Percentiles rank a stretch among this genome's conserved stretches.
These are phyloP conservation scores for Tetraodon nigroviridis DNA, from an alignment of 2,113 vertebrate genomes.

Conservation along the genomic window DNA sequence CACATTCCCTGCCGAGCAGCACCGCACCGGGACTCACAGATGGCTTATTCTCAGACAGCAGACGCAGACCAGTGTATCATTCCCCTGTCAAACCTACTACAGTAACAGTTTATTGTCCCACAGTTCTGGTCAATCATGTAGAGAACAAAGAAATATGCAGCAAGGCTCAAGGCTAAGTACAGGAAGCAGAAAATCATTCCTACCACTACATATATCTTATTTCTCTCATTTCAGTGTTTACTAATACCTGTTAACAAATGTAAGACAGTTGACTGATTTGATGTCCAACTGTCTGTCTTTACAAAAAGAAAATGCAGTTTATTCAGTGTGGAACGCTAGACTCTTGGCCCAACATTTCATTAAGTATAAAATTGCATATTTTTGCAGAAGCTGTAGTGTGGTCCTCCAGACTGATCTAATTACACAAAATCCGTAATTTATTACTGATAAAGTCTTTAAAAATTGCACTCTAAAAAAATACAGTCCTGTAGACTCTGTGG, in stretches of 20 bases:
- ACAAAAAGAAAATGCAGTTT: not conserved
- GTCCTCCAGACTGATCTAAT: not conserved
- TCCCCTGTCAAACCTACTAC: constrained; percentile 60
- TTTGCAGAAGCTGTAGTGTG: not conserved
- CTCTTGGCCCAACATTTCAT: too few relatives aligned
- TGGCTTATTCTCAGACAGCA: constrained; percentile 56
- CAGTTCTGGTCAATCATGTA: constrained; percentile 50
- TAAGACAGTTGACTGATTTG: constrained; percentile 9
- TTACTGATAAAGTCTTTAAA: not conserved
- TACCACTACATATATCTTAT: constrained; percentile 9
- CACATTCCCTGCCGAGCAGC: constrained; percentile 40
- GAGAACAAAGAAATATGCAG: constrained; percentile 42
- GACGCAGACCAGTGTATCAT: constrained; percentile 54
- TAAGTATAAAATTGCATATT: too few relatives aligned
- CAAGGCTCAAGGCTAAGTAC: constrained; percentile 41
- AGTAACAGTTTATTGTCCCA: constrained; percentile 47
- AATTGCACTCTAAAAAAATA: not conserved
- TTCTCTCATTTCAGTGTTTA: constrained; percentile 11
- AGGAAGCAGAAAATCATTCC: constrained; percentile 15
- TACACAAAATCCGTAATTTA: not conserved
- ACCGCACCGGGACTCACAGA: constrained; percentile 45
- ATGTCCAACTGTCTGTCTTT: not conserved
- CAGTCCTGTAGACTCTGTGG: not conserved
- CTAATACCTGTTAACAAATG: constrained; percentile 7
- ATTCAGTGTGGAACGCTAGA: too few relatives aligned